Evolutionary conservation across 2,888 invertebrate species (phyloP).

Genomic region (Eulithis prunata): DNA sequence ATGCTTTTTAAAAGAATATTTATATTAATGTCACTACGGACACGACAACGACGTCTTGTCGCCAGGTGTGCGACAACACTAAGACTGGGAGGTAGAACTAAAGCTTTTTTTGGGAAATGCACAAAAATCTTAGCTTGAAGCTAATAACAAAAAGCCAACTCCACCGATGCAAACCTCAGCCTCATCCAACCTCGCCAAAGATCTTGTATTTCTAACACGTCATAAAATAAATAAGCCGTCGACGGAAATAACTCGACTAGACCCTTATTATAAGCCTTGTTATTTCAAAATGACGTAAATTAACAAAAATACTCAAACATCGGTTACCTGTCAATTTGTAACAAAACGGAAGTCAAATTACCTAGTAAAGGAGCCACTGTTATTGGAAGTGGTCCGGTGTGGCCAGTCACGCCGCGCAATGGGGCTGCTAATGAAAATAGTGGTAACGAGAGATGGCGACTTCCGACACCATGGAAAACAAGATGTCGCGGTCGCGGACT

Average conservation of each 20-base stretch:
- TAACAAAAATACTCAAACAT: slow-evolving; percentile 42
- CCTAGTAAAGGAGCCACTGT: slow-evolving; percentile 46
- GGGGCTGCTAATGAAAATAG: slow-evolving; percentile 59
- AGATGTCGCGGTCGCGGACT: slow-evolving; percentile 52
- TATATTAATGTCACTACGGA: too few species aligned
- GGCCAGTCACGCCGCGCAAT: slow-evolving; percentile 62
- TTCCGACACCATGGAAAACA: slow-evolving; percentile 70
- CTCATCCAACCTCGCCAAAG: not conserved
- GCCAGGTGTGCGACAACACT: too few species aligned
- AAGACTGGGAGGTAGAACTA: too few species aligned
- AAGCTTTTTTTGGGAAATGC: too few species aligned
- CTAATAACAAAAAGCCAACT: not conserved
- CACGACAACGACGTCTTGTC: too few species aligned
- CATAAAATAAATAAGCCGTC: slow-evolving; percentile 14
- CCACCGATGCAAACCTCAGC: too few species aligned
- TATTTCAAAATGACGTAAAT: slow-evolving; percentile 34
- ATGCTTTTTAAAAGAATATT: too few species aligned
- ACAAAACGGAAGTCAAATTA: slow-evolving; percentile 52
- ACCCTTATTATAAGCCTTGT: slow-evolving; percentile 31
- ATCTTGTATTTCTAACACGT: slow-evolving; percentile 9
- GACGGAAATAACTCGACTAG: slow-evolving; percentile 11
- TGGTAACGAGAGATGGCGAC: slow-evolving; percentile 62
- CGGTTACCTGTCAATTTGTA: slow-evolving; percentile 43
- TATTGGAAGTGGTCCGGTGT: slow-evolving; percentile 41
- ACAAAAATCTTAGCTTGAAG: too few species aligned